Evolutionary conservation across 2,888 invertebrate genomes (phyloP), one percentile per base, ranked within the genome.

Genomic region (Onthophagus sagittarius): DNA sequence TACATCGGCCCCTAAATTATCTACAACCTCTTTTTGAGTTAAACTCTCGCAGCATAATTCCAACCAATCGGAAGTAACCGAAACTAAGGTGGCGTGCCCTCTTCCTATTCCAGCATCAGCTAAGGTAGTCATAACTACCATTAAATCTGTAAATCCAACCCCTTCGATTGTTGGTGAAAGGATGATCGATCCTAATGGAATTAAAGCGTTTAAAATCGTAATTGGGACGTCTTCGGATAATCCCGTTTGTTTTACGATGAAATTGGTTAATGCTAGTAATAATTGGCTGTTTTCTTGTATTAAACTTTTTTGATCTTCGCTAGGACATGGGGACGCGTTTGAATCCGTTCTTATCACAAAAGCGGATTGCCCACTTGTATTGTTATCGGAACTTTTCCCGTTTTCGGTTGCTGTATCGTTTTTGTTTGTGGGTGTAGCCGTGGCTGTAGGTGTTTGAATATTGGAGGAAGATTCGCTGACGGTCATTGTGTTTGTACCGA

Each of bases 1-100:
- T 15, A 85, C 85, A 62, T 87, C 86, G 0, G 86, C 84, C 65
- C 87, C 86, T 15, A 89, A 80, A 78, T 89, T 90, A 70, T 90
- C 89, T 4, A 89, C 79, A 0, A 88, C 85, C 75, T 90, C 90
- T 78, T 88, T 88, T 77, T 86, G 87, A 39, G 87, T 85, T 15
- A 91, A 82, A 78, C 89, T 88, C 65, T 87, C 86, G 79, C 90
- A 90, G 81, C 93, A 93, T 5, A 92, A 84, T 73, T 93, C 91
- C 0, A 97, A 88, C 97, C 97, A 97, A 62, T 90, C 89, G 0
- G 93, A 91, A 7, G 90, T 89, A 0, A 96, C 94, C 53, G 93
- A 91, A 84, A 97, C 95, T 14, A 98, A 86, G 31, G 90, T 88
- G 1, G 90, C 86, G 83, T 98, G 97, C 0, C 97, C 74, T 69